Conservation (phyloP, 2,113 vertebrate genomes). For the Cisticola juncidis region DNA sequence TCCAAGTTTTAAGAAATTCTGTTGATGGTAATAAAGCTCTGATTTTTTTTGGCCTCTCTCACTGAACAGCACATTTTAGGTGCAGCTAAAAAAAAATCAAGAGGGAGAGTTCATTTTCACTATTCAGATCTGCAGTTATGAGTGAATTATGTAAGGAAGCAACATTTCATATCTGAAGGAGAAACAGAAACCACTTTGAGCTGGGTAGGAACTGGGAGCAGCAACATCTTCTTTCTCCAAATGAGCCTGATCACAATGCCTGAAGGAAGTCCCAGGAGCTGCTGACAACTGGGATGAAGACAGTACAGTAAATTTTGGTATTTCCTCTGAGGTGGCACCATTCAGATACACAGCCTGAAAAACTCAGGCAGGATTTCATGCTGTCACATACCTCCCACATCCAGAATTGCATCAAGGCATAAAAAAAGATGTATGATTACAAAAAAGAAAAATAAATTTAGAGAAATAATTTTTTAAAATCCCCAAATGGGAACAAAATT, state of each 20-base stretch:
- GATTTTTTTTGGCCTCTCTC: background rate
- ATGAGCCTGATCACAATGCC: background rate
- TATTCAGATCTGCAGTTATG: fast-evolving
- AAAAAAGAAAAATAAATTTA: background rate
- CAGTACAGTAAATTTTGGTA: background rate
- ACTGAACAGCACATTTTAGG: background rate
- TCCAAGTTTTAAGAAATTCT: background rate
- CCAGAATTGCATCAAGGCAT: background rate
- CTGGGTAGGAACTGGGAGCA: background rate
- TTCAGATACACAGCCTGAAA: background rate
- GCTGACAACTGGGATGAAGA: background rate
- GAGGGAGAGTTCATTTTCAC: background rate
- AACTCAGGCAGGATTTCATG: background rate
- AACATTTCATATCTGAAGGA: background rate
- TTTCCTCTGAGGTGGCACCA: background rate
- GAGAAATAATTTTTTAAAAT: background rate
- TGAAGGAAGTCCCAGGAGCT: background rate
- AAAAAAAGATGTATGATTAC: background rate
- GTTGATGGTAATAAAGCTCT: background rate
- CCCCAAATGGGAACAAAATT: background rate
- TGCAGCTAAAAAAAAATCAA: background rate
- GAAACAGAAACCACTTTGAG: background rate
- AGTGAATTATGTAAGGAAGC: background rate
- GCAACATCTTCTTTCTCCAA: fast-evolving
- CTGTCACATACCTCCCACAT: background rate